Evolutionary conservation across 2,888 invertebrate genomes (phyloP), one percentile per base, ranked within the genome.

Genomic region (Drosophila setosimentum): DNA sequence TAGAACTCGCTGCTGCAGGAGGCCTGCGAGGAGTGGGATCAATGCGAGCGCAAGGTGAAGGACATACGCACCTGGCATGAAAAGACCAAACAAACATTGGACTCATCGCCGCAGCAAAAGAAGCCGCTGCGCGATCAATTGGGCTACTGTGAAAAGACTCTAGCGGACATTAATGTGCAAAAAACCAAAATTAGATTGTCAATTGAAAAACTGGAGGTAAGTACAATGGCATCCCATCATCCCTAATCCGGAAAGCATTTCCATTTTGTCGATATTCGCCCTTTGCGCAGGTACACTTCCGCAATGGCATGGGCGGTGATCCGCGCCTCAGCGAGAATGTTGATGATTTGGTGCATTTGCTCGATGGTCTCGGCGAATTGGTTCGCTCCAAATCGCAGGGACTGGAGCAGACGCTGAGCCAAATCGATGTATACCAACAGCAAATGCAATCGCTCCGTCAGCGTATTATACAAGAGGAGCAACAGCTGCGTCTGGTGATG

Each of bases 1-100:
- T 93, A 97, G 97, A 96, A 97, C 92, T 96, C 97, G 53, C 94
- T 98, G 83, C 94, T 98, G 71, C 97, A 97, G 94, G 98, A 98
- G 94, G 96, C 98, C 61, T 96, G 97, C 55, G 98, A 98, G 92
- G 98, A 98, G 94, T 98, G 98, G 97, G 98, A 98, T 92, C 97
- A 98, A 93, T 98, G 98, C 93, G 98, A 98, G 93, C 96, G 95
- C 93, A 98, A 99, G 93, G 95, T 98, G 93, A 97, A 97, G 93
- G 98, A 98, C 85, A 97, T 97, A 53, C 96, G 96, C 72, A 94
- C 95, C 79, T 99, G 98, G 98, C 95, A 98, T 83, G 98, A 98
- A 73, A 98, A 98, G 91, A 96, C 98, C 11, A 94, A 95, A 79
- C 95, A 95, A 80, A 94, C 95, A 58, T 92, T 98, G 54, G 97